Base-by-base conservation (phyloP, 1,140 invertebrate species). In the Neuroterus valhalla region DNA sequence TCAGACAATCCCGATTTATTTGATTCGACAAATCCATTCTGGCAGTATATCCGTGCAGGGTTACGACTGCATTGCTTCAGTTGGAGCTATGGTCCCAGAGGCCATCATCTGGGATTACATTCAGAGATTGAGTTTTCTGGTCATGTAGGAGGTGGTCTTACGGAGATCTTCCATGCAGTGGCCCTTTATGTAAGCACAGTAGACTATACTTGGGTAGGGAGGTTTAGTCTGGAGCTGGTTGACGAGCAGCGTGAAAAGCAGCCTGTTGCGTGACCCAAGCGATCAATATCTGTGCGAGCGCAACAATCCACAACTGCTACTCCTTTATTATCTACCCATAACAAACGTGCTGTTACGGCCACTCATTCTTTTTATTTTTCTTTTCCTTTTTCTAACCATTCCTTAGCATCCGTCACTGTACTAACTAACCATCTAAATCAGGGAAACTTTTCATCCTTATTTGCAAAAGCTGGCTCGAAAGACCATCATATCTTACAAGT, bases 261-360 rank as follows among this genome's bases (percentile, higher is more conserved):
- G 81, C 81, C 81, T 83, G 81, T 83, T 83, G 81, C 81, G 79
- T 83, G 81, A 83, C 81, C 79, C 44, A 44, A 67, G 76, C 81
- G 80, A 83, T 83, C 81, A 83, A 83, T 83, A 83, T 83, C 78
- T 83, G 68, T 76, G 72, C 75, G 76, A 76, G 78, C 80, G 78
- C 79, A 81, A 81, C 76, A 69, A 76, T 78, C 75, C 76, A 72
- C 77, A 76, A 77, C 26, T 31, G 12, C 72, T 80, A 69, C 72
- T 76, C 76, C 68, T 78, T 78, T 76, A 73, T 71, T 80, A 80
- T 78, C 75, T 78, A 74, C 71, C 50, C 69, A 26, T 11, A 62
- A 74, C 66, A 76, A 71, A 77, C 76, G 76, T 79, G 75, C 79
- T 79, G 78, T 78, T 76, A 70, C 21, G 0, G 3, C 8, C 23